Percentiles rank a stretch among this genome's conserved stretches.
Conservation (phyloP, 2,888 invertebrate species). For the Timema podura region DNA sequence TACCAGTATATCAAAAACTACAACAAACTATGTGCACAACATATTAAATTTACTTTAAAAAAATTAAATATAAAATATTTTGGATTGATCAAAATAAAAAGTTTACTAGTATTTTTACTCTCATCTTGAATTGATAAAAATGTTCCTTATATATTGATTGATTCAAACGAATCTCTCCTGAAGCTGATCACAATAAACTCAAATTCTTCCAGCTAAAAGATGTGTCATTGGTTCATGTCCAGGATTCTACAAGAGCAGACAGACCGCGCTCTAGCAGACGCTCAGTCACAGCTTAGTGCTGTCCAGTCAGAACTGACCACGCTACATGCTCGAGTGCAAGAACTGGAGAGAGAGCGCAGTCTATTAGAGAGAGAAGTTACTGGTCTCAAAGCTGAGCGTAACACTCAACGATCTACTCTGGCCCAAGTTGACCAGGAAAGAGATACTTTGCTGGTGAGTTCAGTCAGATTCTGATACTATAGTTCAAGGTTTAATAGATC, state of each 20-base stretch:
- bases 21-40: too few species aligned
- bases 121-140: too few species aligned
- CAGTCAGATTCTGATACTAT: background rate
- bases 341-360: conserved; percentile 56
- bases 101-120: too few species aligned
- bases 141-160: too few species aligned
- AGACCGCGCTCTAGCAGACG: conserved; percentile 64
- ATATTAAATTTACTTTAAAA: too few species aligned
- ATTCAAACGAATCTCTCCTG: too few species aligned
- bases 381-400: conserved; percentile 59
- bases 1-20: too few species aligned
- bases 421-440: conserved; percentile 66
- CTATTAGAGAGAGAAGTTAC: conserved; percentile 57
- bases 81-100: too few species aligned
- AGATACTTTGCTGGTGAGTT: conserved; percentile 57
- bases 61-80: too few species aligned
- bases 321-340: conserved; percentile 55
- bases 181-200: too few species aligned
- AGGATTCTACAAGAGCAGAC: conserved; percentile 74
- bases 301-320: conserved; percentile 60
- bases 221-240: background rate
- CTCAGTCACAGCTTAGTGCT: conserved; percentile 61
- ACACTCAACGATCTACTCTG: conserved; percentile 57
- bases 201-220: too few species aligned
- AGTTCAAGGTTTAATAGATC: too few species aligned